These are phyloP conservation scores for Agrotis clavis DNA, from an alignment of 2,888 invertebrate species.

Conservation along the genomic window DNA sequence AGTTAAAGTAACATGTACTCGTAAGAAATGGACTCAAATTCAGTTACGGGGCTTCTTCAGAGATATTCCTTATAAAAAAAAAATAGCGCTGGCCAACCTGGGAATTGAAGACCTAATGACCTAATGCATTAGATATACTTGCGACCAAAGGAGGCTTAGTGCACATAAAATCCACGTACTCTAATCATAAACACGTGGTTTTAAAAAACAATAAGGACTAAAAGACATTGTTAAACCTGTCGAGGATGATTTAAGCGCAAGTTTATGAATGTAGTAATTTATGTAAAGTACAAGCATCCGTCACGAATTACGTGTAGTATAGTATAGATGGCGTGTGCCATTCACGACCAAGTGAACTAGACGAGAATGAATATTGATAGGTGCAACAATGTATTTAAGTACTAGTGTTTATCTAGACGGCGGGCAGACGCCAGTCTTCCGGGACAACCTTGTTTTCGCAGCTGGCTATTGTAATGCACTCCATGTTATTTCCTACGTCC, in stretches of 20 bases:
- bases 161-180: no score
- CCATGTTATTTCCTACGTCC: slow-evolving; percentile 50
- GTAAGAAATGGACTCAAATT: no score
- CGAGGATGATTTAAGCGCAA: neutral
- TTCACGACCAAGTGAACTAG: slow-evolving; percentile 36
- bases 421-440: slow-evolving; percentile 51
- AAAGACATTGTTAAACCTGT: slow-evolving; percentile 3
- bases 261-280: slow-evolving; percentile 44
- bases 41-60: no score
- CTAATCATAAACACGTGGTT: neutral
- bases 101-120: neutral
- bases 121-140: neutral
- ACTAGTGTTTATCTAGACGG: slow-evolving; percentile 53
- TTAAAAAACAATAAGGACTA: neutral
- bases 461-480: slow-evolving; percentile 50
- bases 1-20: neutral
- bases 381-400: slow-evolving; percentile 37
- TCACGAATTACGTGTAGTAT: slow-evolving; percentile 42
- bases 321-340: slow-evolving; percentile 10
- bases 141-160: neutral
- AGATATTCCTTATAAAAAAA: neutral
- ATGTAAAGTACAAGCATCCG: slow-evolving; percentile 35
- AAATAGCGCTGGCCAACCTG: neutral
- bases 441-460: slow-evolving; percentile 47
- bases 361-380: slow-evolving; percentile 46